Evolutionary conservation across 2,797 vertebrate genomes (phyloP).

Genomic region (Acanthurus tractus): DNA sequence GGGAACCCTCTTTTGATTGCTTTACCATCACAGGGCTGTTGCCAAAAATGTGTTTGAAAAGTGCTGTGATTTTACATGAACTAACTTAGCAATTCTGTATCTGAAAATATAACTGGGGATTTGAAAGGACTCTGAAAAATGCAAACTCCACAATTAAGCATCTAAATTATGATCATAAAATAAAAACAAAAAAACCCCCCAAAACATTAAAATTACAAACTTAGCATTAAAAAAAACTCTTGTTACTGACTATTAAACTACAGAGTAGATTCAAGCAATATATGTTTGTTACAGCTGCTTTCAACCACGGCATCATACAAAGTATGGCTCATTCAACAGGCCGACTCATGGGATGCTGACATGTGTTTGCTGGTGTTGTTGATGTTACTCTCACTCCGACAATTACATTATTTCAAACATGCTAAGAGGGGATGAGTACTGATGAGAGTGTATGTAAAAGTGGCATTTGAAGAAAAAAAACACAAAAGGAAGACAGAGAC

Average conservation of each 20-base stretch:
- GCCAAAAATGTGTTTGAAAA: constrained; percentile 18
- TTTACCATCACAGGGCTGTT: constrained; percentile 4
- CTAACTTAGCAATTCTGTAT: too few relatives aligned
- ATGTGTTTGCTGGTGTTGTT: constrained; percentile 4
- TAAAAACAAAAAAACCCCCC: too few relatives aligned
- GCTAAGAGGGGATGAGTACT: background rate
- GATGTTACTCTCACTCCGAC: background rate
- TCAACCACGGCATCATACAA: constrained; percentile 9
- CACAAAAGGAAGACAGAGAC: background rate
- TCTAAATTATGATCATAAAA: too few relatives aligned
- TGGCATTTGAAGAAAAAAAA: background rate
- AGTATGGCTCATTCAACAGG: background rate
- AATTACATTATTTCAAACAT: constrained; percentile 4
- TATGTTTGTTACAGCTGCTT: background rate
- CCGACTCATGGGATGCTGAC: background rate
- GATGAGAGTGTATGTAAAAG: background rate
- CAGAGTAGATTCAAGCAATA: background rate
- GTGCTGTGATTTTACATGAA: constrained; percentile 8
- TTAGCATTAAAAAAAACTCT: background rate
- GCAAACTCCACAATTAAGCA: too few relatives aligned
- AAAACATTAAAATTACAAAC: too few relatives aligned
- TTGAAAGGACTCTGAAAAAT: too few relatives aligned
- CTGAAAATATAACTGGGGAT: too few relatives aligned
- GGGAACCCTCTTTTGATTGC: constrained; percentile 24
- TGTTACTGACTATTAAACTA: background rate